These are phyloP conservation scores for Vanessa atalanta DNA, from an alignment of 1,140 invertebrate species.

Conservation along the genomic window DNA sequence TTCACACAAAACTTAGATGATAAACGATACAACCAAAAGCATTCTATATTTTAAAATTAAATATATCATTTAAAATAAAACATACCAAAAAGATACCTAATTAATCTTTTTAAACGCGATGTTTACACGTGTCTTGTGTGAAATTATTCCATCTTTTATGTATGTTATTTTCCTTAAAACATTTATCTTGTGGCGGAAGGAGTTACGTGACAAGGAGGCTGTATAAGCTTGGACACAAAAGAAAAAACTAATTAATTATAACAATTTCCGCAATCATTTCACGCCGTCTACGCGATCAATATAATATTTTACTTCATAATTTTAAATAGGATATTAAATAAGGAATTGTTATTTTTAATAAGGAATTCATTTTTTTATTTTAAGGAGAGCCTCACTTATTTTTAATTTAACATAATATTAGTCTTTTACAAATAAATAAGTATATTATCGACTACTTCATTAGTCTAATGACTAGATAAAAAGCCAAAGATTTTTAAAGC, in stretches of 20 bases:
- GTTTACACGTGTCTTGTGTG: background rate
- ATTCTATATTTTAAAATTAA: background rate
- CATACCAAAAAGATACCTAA: background rate
- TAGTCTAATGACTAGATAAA: no score
- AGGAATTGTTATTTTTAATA: no score
- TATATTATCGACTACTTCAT: no score
- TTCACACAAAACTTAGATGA: background rate
- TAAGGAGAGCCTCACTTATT: no score
- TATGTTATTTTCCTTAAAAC: constrained; percentile 17
- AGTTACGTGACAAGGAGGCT: constrained; percentile 36
- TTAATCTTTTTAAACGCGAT: background rate
- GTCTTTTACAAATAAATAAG: no score
- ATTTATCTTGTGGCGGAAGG: constrained; percentile 35
- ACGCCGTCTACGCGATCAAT: no score
- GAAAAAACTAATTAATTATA: constrained; percentile 28
- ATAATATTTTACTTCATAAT: background rate
- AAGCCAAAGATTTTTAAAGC: no score
- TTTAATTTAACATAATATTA: no score
- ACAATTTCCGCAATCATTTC: constrained; percentile 15
- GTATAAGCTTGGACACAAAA: constrained; percentile 19
- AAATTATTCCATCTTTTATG: background rate
- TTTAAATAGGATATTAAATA: no score
- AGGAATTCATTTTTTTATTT: no score
- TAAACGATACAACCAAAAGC: background rate
- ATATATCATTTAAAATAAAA: no score